Evolutionary conservation across 2,113 vertebrate species (phyloP), one percentile per base, ranked within the genome.

Genomic region (Cnemophilus loriae): DNA sequence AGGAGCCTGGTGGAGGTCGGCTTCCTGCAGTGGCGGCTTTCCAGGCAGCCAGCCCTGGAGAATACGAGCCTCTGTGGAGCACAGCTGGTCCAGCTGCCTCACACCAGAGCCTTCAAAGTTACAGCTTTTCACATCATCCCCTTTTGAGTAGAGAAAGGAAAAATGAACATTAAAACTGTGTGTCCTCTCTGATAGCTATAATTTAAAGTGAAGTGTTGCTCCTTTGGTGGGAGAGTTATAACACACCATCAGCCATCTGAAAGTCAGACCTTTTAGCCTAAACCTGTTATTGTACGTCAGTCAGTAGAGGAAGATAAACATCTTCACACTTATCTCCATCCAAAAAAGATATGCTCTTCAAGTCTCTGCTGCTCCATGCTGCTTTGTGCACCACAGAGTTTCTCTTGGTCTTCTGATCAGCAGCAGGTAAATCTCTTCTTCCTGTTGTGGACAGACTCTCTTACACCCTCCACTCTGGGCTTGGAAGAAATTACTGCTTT

Each of bases 31-130:
- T 42, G 84, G 52, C 1, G 0, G 15, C 16, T 91, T 78, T 87
- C 84, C 92, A 95, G 69, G 41, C 33, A 78, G n/a, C n/a, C 75
- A 73, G 67, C n/a, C 76, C 59, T 53, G 74, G 70, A 52, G 55
- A 87, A 26, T 74, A 73, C 0, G 1, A 76, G 24, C 33, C 41
- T 87, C 84, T 55, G 56, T 1, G 8, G 60, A 84, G 39, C 56
- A 55, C 60, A 91, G 47, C 74, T 84, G 69, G 37, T 47, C 70
- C 44, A 56, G 52, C 69, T 63, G 65, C 44, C 56, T 91, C 69
- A 42, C 0, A 5, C 42, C 13, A 3, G 42, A 52, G 6, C 32
- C 46, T 55, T 57, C 67, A 82, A 63, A 79, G 65, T 49, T 59
- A 50, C 0, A 78, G 35, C 22, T 37, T 60, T 96, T 71, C 82